Evolutionary conservation across 37 sponge, comb jelly and placozoan genomes (phyloP), one percentile per base, ranked within the genome.

Genomic region (Hexactinellida sp.): DNA sequence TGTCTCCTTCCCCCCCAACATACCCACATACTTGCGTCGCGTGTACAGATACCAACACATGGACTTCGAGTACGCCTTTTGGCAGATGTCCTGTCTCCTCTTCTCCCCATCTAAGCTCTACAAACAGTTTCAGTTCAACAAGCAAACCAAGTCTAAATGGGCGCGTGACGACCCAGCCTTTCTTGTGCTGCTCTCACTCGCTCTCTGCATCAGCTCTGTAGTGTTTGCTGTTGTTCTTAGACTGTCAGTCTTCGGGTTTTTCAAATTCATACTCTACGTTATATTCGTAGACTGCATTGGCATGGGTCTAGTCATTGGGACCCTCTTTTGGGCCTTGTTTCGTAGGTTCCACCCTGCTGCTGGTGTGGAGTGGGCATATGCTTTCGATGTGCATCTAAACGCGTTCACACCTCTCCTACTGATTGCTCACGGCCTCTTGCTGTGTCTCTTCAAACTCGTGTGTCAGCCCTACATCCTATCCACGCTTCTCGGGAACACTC

Each of bases 151-250:
- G 82, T 87, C 92, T 30, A 85, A 89, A 30, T 97, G 99, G 99
- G 92, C 99, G 0, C 82, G 99, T 36, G 99, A 97, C 85, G 99
- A 97, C 83, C 99, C 99, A 37, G 95, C 99, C 19, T 93, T 97
- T 52, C 88, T 95, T 10, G 93, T 97, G 47, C 84, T 95, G 10
- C 84, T 95, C 24, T 71, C 55, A 0, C 37, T 38, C 30, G 25
- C 37, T 24, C 38, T 51, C 54, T 10, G 83, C 90, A 92, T 90
- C 28, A 90, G 94, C 10, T 87, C 94, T 0, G 41, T 93, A 10
- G 85, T 85, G 24, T 94, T 89, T 83, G 84, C 92, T 37, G 38
- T 93, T 28, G 91, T 89, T 38, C 89, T 94, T 38, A 47, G 83
- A 0, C 82, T 93, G 37, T 83, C 82, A 36, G 54, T 92, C 1